Conservation (phyloP, 2,888 invertebrate species). For the Eupeodes luniger region DNA sequence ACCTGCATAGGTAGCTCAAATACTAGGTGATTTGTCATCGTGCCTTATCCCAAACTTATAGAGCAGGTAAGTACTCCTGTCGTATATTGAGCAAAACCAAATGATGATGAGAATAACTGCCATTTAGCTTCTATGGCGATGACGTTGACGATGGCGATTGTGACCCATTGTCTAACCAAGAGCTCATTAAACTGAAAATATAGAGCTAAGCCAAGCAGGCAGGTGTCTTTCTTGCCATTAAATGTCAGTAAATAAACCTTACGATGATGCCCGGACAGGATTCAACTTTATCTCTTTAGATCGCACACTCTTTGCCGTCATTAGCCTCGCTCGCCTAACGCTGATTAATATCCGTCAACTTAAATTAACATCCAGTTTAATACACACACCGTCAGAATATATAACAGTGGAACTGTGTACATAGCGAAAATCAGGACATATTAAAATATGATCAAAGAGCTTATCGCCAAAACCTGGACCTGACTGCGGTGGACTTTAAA, state of each 20-base stretch:
- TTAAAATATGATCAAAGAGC: slow-evolving; percentile 58
- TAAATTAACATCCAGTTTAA: slow-evolving; percentile 38
- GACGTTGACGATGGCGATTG: no score
- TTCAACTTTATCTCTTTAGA: slow-evolving; percentile 25
- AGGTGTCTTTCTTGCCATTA: slow-evolving; percentile 16
- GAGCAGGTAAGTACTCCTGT: neutral
- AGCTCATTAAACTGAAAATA: slow-evolving; percentile 33
- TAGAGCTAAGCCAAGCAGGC: neutral
- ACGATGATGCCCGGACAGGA: slow-evolving; percentile 12
- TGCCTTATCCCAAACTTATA: slow-evolving; percentile 1
- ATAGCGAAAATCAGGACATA: slow-evolving; percentile 16
- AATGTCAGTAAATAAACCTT: slow-evolving; percentile 16
- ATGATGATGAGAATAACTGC: neutral
- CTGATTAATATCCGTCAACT: slow-evolving; percentile 61
- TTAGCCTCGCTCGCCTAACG: slow-evolving; percentile 3
- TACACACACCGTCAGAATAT: neutral
- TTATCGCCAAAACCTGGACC: slow-evolving; percentile 36
- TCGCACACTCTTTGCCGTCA: neutral
- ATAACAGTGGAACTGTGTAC: neutral
- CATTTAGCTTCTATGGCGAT: neutral
- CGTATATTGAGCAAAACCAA: neutral
- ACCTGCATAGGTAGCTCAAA: slow-evolving; percentile 14
- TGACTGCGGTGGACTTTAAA: slow-evolving; percentile 21
- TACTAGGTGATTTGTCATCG: slow-evolving; percentile 18
- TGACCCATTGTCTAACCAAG: neutral